These are phyloP conservation scores for Laticauda laticaudata DNA, from an alignment of 2,113 vertebrate species.

Conservation along the genomic window DNA sequence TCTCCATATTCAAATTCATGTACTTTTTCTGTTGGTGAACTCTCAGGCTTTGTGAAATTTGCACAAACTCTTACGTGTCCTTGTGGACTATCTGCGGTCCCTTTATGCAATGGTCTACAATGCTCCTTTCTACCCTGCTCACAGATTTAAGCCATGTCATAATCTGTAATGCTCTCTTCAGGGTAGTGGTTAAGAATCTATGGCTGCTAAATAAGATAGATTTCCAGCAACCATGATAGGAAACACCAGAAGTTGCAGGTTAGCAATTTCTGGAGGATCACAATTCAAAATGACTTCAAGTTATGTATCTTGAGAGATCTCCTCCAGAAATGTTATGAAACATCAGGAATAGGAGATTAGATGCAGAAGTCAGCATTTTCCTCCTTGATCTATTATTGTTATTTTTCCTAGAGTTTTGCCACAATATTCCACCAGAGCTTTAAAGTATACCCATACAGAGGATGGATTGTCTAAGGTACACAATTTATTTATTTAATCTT, in stretches of 20 bases:
- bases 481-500: not conserved
- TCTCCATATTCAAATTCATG: not conserved
- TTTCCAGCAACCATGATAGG: not conserved
- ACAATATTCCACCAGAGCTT: not conserved
- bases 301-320: not conserved
- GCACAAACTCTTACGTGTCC: not conserved
- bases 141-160: not conserved
- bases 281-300: not conserved
- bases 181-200: not conserved
- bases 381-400: not conserved
- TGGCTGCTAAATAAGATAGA: not conserved
- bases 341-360: not conserved
- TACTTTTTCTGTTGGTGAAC: not conserved
- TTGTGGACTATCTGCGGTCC: not conserved
- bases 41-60: not conserved
- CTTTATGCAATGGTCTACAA: not conserved
- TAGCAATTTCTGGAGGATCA: not conserved
- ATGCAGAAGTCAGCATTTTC: not conserved
- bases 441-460: not conserved
- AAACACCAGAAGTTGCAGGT: not conserved
- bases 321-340: not conserved
- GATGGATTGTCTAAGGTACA: slow-evolving; percentile 2
- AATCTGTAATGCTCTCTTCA: not conserved
- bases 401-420: slow-evolving; percentile 17
- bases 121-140: not conserved